phyloP scores from a whole-genome alignment of 2,113 vertebrate species.

The Chauna torquata region DNA sequence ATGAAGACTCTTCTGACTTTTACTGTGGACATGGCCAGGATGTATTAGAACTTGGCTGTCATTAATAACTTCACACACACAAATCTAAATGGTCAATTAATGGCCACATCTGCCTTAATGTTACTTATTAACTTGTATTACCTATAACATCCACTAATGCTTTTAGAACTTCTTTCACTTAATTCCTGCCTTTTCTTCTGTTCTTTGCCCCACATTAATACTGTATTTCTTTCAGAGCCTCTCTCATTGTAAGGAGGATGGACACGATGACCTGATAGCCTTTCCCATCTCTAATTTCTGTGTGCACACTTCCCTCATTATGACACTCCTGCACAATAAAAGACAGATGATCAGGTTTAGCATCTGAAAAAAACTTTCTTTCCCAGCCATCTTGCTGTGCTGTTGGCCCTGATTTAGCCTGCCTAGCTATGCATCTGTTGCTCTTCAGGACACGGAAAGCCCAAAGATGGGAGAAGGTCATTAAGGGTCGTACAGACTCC shows the following conservation, averaged over 20 bases:
- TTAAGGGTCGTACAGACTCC: neutral
- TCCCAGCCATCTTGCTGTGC: neutral
- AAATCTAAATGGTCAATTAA: conserved; percentile 50
- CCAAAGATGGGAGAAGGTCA: neutral
- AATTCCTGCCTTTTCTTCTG: conserved; percentile 22
- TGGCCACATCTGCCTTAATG: conserved; percentile 22
- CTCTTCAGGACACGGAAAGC: neutral
- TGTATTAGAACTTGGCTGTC: conserved; percentile 39
- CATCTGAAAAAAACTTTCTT: conserved; percentile 16
- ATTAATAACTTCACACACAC: conserved; percentile 21
- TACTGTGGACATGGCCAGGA: conserved; percentile 25
- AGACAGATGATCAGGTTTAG: conserved; percentile 16
- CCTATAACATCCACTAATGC: neutral
- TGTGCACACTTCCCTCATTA: conserved; percentile 55
- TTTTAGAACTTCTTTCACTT: conserved; percentile 36
- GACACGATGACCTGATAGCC: conserved; percentile 45
- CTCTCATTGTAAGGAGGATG: neutral
- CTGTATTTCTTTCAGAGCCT: conserved; percentile 16
- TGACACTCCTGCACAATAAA: conserved; percentile 49
- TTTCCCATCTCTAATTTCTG: conserved; percentile 47
- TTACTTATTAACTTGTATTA: conserved; percentile 47
- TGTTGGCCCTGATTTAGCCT: conserved; percentile 36
- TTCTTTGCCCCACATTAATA: conserved; percentile 27
- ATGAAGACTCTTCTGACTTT: conserved; percentile 18
- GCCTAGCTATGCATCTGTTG: neutral